Percentiles rank a stretch among this genome's conserved stretches.
Conservation (phyloP, 2,113 vertebrate genomes). For the Apus apus region DNA sequence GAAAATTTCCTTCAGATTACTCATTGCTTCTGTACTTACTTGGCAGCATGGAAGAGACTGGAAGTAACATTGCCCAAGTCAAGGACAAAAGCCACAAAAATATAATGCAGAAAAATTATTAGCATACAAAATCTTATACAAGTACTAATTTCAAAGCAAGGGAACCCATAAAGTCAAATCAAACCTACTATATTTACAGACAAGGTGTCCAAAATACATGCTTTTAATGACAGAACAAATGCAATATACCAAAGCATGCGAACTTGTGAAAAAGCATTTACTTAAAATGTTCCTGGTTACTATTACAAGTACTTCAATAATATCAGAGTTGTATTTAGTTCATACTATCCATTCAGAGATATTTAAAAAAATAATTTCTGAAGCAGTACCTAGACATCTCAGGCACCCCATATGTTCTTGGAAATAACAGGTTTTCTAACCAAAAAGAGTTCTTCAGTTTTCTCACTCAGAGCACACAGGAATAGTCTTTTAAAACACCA, state of each 20-base stretch:
- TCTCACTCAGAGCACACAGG: background rate
- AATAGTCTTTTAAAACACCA: background rate
- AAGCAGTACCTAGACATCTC: background rate
- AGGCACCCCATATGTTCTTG: background rate
- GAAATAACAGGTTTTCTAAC: background rate
- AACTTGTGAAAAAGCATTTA: background rate
- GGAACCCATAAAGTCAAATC: background rate
- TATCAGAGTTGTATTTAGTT: background rate
- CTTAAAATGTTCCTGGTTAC: background rate
- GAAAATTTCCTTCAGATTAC: background rate
- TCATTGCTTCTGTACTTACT: conserved; percentile 84
- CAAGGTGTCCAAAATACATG: background rate
- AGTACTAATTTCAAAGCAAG: background rate
- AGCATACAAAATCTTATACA: background rate
- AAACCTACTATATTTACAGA: background rate
- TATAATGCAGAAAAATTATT: background rate
- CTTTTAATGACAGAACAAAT: background rate
- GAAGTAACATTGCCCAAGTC: conserved; percentile 68
- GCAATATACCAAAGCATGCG: background rate
- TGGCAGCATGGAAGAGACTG: conserved; percentile 98
- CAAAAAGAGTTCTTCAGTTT: background rate
- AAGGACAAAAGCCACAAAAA: conserved; percentile 76
- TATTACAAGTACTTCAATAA: background rate
- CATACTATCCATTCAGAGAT: background rate
- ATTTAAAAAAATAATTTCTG: background rate